phyloP scores from a whole-genome alignment of 2,113 vertebrate genomes.

The Craseonycteris thonglongyai region DNA sequence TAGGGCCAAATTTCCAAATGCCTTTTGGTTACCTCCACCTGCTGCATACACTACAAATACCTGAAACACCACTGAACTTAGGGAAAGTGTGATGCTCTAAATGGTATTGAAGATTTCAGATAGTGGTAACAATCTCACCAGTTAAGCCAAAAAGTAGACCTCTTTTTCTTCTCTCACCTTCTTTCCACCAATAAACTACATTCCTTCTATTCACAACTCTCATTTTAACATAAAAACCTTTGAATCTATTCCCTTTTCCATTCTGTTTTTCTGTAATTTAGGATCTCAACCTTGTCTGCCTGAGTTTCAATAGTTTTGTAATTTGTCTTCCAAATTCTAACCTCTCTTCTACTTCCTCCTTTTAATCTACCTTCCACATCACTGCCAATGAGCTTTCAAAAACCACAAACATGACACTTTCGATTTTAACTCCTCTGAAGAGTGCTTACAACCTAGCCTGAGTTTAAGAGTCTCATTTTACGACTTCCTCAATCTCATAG shows the following conservation, averaged over 20 bases:
- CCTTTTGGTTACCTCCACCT: background rate
- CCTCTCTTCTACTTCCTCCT: background rate
- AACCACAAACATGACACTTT: background rate
- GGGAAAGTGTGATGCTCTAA: background rate
- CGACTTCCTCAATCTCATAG: background rate
- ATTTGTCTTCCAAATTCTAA: background rate
- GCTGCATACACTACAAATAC: background rate
- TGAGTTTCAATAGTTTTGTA: background rate
- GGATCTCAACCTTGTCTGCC: background rate
- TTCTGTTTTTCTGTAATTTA: conserved; percentile 9
- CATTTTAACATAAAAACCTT: conserved; percentile 19
- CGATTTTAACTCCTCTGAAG: background rate
- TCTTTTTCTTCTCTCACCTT: background rate
- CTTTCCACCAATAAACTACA: background rate
- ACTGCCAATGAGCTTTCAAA: background rate
- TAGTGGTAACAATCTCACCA: background rate
- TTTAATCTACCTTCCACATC: background rate
- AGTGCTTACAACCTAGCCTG: background rate
- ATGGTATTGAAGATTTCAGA: background rate
- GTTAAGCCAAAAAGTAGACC: background rate
- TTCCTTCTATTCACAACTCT: background rate
- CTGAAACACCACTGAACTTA: background rate
- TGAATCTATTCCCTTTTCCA: background rate
- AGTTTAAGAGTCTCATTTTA: background rate
- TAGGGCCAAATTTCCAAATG: conserved; percentile 11